A percentile compares a stretch with the other conserved stretches of the same genome.
Conservation (phyloP, 2,888 invertebrate species). For the Drosophila monieri region DNA sequence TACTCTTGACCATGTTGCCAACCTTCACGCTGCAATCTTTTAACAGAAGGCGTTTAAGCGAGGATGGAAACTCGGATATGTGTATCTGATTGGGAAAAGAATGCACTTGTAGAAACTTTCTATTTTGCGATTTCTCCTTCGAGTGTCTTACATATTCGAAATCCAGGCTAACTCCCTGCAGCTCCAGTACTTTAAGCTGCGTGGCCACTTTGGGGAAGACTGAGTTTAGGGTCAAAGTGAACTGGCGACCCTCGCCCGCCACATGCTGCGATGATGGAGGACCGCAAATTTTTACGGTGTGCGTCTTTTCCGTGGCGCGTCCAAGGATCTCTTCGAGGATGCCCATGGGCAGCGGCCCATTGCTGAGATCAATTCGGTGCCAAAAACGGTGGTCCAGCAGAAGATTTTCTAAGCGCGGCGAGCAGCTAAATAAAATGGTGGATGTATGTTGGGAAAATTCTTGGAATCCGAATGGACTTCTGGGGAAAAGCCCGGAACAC, state of each 20-base stretch:
- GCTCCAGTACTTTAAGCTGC: slow-evolving; percentile 73
- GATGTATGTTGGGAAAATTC: background rate
- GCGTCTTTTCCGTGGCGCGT: slow-evolving; percentile 77
- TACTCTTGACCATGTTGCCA: slow-evolving; percentile 71
- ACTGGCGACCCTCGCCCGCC: slow-evolving; percentile 71
- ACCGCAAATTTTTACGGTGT: slow-evolving; percentile 80
- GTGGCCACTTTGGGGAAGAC: slow-evolving; percentile 74
- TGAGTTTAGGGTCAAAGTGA: slow-evolving; percentile 74
- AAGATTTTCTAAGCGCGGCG: slow-evolving; percentile 78
- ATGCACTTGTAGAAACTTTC: background rate
- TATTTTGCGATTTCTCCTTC: accelerated
- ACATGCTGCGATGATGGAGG: slow-evolving; percentile 74
- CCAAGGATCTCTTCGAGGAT: slow-evolving; percentile 78
- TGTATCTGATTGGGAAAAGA: slow-evolving; percentile 85
- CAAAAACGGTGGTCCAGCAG: slow-evolving; percentile 82
- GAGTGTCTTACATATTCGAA: slow-evolving; percentile 73
- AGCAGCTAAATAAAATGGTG: slow-evolving; percentile 67
- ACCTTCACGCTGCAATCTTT: slow-evolving; percentile 79
- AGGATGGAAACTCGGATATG: slow-evolving; percentile 87
- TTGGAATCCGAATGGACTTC: background rate
- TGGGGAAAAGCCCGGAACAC: background rate
- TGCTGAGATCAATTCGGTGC: slow-evolving; percentile 80
- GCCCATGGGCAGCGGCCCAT: slow-evolving; percentile 70
- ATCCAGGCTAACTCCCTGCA: slow-evolving; percentile 82
- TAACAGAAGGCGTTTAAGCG: slow-evolving; percentile 86